These are phyloP conservation scores for Netelia inedita DNA, from an alignment of 2,888 invertebrate genomes.

Conservation along the genomic window DNA sequence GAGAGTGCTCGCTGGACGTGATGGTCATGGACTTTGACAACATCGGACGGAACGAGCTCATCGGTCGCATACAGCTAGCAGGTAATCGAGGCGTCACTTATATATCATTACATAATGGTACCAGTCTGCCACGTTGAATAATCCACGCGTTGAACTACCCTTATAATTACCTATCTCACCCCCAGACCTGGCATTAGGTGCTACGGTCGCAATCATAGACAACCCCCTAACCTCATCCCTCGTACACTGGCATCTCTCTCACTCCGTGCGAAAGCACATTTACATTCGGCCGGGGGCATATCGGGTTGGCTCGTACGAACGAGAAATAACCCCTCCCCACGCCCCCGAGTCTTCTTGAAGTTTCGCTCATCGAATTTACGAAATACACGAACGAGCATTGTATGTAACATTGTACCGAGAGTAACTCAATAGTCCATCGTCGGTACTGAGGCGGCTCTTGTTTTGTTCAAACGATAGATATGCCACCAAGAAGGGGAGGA, in stretches of 20 bases:
- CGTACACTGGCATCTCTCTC: too few relatives aligned
- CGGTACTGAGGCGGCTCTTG: too few relatives aligned
- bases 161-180: constrained; percentile 4
- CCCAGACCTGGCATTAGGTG: background rate
- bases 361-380: constrained; percentile 47
- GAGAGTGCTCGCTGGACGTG: constrained; percentile 97
- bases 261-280: background rate
- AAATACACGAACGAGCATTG: constrained; percentile 42
- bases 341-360: background rate
- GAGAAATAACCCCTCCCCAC: too few relatives aligned
- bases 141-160: background rate
- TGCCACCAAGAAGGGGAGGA: background rate
- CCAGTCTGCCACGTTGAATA: background rate
- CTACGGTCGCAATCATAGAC: background rate
- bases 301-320: background rate
- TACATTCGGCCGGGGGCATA: constrained; percentile 1
- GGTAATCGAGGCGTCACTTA: constrained; percentile 86
- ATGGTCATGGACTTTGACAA: constrained; percentile 99
- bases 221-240: background rate
- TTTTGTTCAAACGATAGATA: too few relatives aligned
- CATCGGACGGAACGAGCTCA: constrained; percentile 96
- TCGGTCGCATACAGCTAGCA: constrained; percentile 96
- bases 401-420: constrained; percentile 9
- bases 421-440: constrained; percentile 41
- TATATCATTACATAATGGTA: constrained; percentile 4